Evolutionary conservation across 2,797 vertebrate genomes (phyloP), one percentile per base, ranked within the genome.

Genomic region (Hypotaenidia philippensis): DNA sequence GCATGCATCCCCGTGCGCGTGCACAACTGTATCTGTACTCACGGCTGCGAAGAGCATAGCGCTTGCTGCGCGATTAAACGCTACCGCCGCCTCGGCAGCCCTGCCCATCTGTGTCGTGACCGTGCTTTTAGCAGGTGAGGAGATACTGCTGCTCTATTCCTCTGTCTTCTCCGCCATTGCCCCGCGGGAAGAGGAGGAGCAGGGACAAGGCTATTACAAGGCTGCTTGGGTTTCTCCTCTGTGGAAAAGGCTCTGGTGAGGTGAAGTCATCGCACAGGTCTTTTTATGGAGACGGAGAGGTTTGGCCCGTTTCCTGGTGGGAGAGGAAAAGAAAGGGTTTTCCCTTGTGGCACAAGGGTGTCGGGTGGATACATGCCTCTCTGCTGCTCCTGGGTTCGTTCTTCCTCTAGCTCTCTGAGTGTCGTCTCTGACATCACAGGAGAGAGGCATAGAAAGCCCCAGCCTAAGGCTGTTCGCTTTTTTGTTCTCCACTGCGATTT

Each of bases 151-250:
- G 90, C 83, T 64, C 49, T 8, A 41, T 23, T 50, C 3, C 27
- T 31, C 68, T 40, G 8, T 69, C 80, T 91, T 76, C 90, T 70
- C 85, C 60, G 56, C 84, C 32, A 7, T 87, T 61, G 15, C 70
- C 63, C 5, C 66, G 9, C 4, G 5, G 63, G 70, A 52, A 74
- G 47, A 55, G 60, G 60, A 75, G n/a, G 32, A 87, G 65, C 0
- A 65, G 87, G 74, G 80, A 79, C 74, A 63, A 50, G 85, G 88
- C 81, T 47, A 87, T 74, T 47, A 87, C 74, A 92, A 87, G 76
- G 92, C 90, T 93, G 87, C 66, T 34, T 25, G 76, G 80, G 44
- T 44, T 23, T 63, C 50, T 71, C 70, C 66, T 81, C 66, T 69
- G 76, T 22, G 52, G 52, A 72, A 72, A 45, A 60, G 70, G 59